These are phyloP conservation scores for Nothura maculosa DNA, from an alignment of 2,797 vertebrate genomes.

Conservation along the genomic window DNA sequence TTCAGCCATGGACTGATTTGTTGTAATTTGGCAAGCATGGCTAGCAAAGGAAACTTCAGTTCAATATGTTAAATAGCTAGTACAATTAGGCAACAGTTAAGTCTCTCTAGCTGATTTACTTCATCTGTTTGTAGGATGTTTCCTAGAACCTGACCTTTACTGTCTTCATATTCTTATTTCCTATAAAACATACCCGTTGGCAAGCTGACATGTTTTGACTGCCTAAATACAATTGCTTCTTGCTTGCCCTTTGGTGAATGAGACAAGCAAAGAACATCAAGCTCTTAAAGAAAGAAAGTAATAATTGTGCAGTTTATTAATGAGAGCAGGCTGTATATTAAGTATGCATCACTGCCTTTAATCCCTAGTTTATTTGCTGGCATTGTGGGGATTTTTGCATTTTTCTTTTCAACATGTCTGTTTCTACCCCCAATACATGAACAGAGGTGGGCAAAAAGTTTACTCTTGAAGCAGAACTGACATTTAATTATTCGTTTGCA, in stretches of 20 bases:
- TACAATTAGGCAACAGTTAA: constrained; percentile 22
- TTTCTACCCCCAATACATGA: background rate
- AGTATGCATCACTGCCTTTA: background rate
- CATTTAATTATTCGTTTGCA: background rate
- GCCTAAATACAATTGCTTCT: background rate
- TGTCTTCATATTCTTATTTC: background rate
- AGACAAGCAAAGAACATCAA: background rate
- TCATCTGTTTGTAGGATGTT: background rate
- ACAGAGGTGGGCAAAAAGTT: background rate
- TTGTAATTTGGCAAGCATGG: background rate
- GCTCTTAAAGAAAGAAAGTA: background rate
- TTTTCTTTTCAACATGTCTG: background rate
- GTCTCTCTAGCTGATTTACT: background rate
- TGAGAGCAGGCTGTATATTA: background rate
- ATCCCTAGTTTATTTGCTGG: background rate
- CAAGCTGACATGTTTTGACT: background rate
- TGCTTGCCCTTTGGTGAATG: background rate
- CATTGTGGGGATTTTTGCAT: background rate
- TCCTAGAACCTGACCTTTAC: background rate
- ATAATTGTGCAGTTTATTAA: background rate
- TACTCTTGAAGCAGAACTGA: background rate
- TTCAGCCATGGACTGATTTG: background rate
- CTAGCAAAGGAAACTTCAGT: background rate
- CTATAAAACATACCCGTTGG: background rate
- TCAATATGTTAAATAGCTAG: background rate